phyloP scores from a whole-genome alignment of 1,140 invertebrate species.

The Drosophila parabipectinata region DNA sequence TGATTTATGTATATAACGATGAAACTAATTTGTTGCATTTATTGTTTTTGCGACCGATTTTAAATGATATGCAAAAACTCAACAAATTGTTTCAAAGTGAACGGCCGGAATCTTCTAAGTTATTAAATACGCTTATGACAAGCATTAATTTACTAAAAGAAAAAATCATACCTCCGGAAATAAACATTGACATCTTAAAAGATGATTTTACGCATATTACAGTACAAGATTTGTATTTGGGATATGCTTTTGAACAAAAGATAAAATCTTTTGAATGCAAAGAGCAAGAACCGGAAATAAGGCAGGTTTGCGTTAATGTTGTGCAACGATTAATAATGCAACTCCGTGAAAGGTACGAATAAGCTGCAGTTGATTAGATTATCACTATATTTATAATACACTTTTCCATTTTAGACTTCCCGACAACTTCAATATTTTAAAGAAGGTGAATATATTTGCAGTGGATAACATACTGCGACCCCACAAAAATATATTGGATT shows the following conservation, averaged over 20 bases:
- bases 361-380: no score
- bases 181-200: conserved; percentile 6
- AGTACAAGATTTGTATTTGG: conserved; percentile 11
- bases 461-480: no score
- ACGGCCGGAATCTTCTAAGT: conserved; percentile 5
- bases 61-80: conserved; percentile 8
- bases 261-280: conserved; percentile 2
- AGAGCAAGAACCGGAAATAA: no score
- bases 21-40: conserved; percentile 3
- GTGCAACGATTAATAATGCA: no score
- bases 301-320: no score
- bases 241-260: conserved; percentile 9
- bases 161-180: conserved; percentile 9
- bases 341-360: no score
- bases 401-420: no score
- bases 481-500: no score
- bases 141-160: conserved; percentile 2
- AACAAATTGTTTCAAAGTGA: conserved; percentile 18
- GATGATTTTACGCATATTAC: background rate
- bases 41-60: conserved; percentile 10
- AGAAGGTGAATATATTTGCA: no score
- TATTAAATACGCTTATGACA: background rate
- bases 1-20: conserved; percentile 7
- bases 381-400: no score
- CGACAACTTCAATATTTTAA: no score